These are phyloP conservation scores for Sycophila sp. DNA, from an alignment of 1,140 invertebrate species.

Conservation along the genomic window DNA sequence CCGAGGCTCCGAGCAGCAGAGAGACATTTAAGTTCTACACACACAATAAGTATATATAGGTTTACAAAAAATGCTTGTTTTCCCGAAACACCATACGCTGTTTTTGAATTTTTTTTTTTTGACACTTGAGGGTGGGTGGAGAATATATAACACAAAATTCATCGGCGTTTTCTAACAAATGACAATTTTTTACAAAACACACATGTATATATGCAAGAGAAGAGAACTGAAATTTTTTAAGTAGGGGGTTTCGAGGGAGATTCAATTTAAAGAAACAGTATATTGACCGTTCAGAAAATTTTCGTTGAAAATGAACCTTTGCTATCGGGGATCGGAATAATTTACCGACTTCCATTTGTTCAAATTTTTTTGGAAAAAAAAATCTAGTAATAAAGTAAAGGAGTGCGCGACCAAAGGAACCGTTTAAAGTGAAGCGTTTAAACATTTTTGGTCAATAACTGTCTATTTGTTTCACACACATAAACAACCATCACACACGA, in stretches of 20 bases:
- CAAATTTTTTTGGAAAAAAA: neutral
- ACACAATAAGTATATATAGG: no score
- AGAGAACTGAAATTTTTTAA: neutral
- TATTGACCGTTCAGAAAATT: neutral
- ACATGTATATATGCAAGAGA: neutral
- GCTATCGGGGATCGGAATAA: no score
- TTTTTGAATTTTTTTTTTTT: constrained; percentile 6
- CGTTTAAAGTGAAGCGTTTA: no score
- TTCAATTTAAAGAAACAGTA: neutral
- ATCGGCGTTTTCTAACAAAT: no score
- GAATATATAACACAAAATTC: neutral
- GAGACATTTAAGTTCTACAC: constrained; percentile 7
- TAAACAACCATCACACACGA: no score
- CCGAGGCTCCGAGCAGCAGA: neutral
- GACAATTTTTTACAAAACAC: neutral
- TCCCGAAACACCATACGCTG: constrained; percentile 7
- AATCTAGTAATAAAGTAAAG: neutral
- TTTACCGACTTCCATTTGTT: neutral
- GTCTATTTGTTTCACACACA: neutral
- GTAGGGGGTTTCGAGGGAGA: no score
- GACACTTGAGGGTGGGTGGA: neutral
- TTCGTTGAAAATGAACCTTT: neutral
- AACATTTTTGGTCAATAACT: constrained; percentile 5
- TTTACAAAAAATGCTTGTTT: constrained; percentile 19
- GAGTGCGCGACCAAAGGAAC: neutral